Base-by-base conservation (phyloP, 1,140 invertebrate species). In the Lordiphosa collinella region DNA sequence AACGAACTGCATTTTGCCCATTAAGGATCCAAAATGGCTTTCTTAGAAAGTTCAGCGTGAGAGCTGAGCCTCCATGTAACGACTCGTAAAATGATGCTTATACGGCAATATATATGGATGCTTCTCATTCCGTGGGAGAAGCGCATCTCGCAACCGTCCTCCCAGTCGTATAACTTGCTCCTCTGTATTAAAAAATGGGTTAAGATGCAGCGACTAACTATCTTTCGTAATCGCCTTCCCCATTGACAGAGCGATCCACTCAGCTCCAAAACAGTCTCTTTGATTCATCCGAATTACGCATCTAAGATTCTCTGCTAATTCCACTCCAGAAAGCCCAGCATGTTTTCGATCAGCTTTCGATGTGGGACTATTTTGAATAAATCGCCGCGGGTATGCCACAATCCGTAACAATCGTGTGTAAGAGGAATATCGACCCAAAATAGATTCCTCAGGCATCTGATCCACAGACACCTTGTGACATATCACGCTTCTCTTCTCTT, bases 1-100 rank as follows among this genome's bases (percentile, higher is more conserved):
- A 14, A 6, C 13, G 14, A 8, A 14, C 37, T 13, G 37, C 37
- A 16, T 40, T 40, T 25, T 6, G 22, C 6, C 22, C 22, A 25
- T 40, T 14, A 8, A 40, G 4, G 9, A 40, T 40, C 14, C 37
- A 40, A 40, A 40, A 40, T 5, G 4, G 11, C 5, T 40, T 40
- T 11, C 37, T 9, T 40, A 40, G 3, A 40, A 18, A 49, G 16
- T 35, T 16, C 14, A 36, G 43, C 44, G 13, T 34, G 14, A 50
- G 11, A 8, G 18, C 14, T 1, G 48, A n/a, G 9, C 48, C 35
- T 11, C 35, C 48, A 22, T 50, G 48, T 22, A 50, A 37, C 2
- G 32, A 10, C 10, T 14, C 6, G 37, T 40, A 16, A 40, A 40
- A 12, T 6, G 37, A 14, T 40, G 37, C 3, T 40, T 40, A 40